A percentile compares a stretch with the other conserved stretches of the same genome.
phyloP scores from a whole-genome alignment of 2,888 invertebrate species.

The Diplolepis rosae region DNA sequence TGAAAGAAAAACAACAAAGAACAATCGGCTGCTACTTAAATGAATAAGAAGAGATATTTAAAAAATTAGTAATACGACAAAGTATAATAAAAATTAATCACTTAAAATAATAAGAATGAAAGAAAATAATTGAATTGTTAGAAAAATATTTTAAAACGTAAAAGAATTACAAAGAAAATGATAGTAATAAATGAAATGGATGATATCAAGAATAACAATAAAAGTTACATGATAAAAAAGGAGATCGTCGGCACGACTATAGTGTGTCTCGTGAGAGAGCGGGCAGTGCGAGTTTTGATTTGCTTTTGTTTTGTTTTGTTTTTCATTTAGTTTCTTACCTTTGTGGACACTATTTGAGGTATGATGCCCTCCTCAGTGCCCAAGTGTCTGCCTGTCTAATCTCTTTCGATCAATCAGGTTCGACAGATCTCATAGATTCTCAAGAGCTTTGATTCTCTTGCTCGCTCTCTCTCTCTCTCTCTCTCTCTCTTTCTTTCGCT shows the following conservation, averaged over 20 bases:
- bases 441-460: slow-evolving; percentile 41
- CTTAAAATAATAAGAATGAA: too few species aligned
- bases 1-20: not conserved
- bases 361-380: slow-evolving; percentile 65
- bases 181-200: not conserved
- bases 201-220: slow-evolving; percentile 14
- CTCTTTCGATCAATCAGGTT: slow-evolving; percentile 47
- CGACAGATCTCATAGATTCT: slow-evolving; percentile 35
- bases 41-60: not conserved
- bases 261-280: slow-evolving; percentile 68
- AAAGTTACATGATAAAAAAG: slow-evolving; percentile 22
- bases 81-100: not conserved
- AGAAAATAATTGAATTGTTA: not conserved
- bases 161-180: not conserved
- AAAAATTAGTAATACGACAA: not conserved
- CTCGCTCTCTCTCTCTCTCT: slow-evolving; percentile 49
- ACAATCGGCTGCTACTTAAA: not conserved
- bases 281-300: slow-evolving; percentile 65
- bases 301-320: slow-evolving; percentile 41
- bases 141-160: not conserved
- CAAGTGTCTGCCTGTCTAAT: slow-evolving; percentile 55
- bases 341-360: slow-evolving; percentile 68
- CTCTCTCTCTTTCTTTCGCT: slow-evolving; percentile 50
- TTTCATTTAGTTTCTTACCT: slow-evolving; percentile 63
- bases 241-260: slow-evolving; percentile 32